phyloP scores from a whole-genome alignment of 2,113 vertebrate species.

The Thermophis baileyi region DNA sequence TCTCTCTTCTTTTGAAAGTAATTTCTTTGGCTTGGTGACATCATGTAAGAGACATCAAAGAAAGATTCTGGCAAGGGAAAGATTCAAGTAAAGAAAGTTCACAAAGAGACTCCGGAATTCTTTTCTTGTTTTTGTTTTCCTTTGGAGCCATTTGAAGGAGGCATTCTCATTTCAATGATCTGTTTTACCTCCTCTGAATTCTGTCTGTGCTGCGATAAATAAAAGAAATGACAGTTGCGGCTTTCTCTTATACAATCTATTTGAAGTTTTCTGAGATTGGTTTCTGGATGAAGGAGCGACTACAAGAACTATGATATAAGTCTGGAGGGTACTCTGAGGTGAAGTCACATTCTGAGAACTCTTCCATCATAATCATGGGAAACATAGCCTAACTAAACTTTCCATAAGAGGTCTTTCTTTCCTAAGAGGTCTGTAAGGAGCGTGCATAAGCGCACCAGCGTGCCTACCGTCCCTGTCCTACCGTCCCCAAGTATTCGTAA shows the following conservation, averaged over 20 bases:
- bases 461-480: no score
- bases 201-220: not conserved
- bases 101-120: not conserved
- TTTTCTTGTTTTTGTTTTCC: not conserved
- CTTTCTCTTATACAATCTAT: not conserved
- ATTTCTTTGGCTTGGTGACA: not conserved
- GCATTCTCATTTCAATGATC: not conserved
- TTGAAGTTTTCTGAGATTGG: not conserved
- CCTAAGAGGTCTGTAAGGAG: no score
- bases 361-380: not conserved
- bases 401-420: no score
- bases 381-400: not conserved
- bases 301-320: not conserved
- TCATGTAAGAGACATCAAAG: not conserved
- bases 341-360: not conserved
- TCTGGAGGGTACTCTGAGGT: not conserved
- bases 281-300: not conserved
- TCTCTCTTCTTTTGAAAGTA: not conserved
- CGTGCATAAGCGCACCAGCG: no score
- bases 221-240: not conserved
- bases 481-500: no score
- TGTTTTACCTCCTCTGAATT: not conserved
- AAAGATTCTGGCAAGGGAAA: not conserved
- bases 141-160: not conserved
- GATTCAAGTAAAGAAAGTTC: not conserved